phyloP scores from a whole-genome alignment of 2,113 vertebrate genomes.

The Pollimyrus isidori region DNA sequence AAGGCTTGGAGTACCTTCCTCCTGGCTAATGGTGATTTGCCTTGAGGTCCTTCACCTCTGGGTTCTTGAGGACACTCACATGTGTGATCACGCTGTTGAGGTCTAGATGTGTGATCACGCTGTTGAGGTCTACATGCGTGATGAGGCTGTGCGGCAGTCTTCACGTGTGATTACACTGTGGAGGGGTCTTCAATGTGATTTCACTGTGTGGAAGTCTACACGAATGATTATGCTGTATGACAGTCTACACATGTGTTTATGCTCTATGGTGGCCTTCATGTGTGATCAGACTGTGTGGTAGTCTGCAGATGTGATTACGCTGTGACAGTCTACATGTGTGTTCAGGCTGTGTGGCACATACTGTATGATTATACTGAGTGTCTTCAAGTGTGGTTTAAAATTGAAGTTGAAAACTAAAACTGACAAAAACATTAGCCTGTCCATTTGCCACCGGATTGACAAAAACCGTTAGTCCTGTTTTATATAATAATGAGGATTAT shows the following conservation, averaged over 20 bases:
- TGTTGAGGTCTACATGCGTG: background rate
- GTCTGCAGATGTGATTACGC: background rate
- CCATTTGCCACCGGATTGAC: background rate
- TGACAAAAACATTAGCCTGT: background rate
- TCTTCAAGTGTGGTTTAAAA: background rate
- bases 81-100: background rate
- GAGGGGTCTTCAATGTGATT: background rate
- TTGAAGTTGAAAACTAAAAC: background rate
- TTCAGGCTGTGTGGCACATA: background rate
- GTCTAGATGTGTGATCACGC: background rate
- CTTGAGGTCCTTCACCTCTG: background rate
- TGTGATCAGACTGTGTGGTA: background rate
- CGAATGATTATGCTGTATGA: no score
- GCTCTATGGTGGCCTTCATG: background rate
- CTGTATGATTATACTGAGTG: background rate
- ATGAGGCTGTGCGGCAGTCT: background rate
- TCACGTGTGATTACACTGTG: background rate
- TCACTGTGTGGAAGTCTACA: background rate
- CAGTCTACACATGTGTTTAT: background rate
- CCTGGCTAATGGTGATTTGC: background rate
- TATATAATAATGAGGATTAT: background rate
- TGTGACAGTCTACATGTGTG: background rate
- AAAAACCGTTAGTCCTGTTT: background rate
- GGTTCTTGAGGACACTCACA: background rate
- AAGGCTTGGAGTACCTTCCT: background rate